A percentile compares a stretch with the other conserved stretches of the same genome.
Conservation (phyloP, 2,113 vertebrate species). For the Microcebus murinus region DNA sequence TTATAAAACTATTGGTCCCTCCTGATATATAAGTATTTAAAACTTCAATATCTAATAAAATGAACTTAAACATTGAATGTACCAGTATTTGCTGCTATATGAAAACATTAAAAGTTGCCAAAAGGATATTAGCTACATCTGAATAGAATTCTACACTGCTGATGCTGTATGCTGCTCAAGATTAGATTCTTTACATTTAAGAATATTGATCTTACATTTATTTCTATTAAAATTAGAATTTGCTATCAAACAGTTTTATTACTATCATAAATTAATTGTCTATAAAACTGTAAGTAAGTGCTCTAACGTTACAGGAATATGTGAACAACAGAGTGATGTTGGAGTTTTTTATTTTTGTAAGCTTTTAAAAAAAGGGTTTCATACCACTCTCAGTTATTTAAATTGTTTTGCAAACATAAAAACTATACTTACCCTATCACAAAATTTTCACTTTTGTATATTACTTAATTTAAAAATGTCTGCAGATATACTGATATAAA, state of each 20-base stretch:
- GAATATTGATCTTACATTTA: not conserved
- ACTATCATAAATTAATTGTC: constrained; percentile 47
- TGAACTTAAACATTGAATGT: not conserved
- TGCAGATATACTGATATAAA: constrained; percentile 27
- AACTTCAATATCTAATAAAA: not conserved
- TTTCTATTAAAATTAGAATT: constrained; percentile 36
- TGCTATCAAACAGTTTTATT: not conserved
- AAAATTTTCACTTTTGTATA: constrained; percentile 54
- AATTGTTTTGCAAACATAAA: constrained; percentile 42
- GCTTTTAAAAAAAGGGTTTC: not conserved
- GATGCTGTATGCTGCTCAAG: not conserved
- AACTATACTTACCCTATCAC: constrained; percentile 1
- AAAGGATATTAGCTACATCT: not conserved
- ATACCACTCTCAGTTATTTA: constrained; percentile 45
- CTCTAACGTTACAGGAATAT: constrained; percentile 15
- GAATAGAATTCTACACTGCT: not conserved
- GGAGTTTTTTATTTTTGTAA: not conserved
- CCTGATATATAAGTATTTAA: not conserved
- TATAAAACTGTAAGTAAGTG: not conserved
- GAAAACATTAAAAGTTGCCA: not conserved
- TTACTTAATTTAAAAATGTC: constrained; percentile 72
- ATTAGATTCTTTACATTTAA: not conserved
- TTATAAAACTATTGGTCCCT: not conserved
- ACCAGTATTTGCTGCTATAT: not conserved
- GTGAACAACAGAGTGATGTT: constrained; percentile 41